Conservation (phyloP, 2,888 invertebrate species). For the Pherbina coryleti region DNA sequence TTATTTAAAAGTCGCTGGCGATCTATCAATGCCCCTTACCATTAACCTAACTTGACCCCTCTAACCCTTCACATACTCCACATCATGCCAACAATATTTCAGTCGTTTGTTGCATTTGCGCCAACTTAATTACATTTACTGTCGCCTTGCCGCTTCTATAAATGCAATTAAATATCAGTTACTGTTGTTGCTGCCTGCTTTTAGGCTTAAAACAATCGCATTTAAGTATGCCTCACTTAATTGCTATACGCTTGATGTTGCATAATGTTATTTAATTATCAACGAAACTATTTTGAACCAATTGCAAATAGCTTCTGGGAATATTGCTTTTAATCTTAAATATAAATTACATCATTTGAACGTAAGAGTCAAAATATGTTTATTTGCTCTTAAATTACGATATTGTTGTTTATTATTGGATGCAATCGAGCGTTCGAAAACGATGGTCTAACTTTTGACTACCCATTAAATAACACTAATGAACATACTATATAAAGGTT, state of each 20-base stretch:
- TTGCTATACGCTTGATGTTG: not conserved
- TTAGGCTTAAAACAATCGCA: not conserved
- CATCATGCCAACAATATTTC: not conserved
- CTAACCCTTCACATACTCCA: not conserved
- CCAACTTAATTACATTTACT: constrained; percentile 17
- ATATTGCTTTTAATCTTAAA: not conserved
- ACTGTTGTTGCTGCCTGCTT: not conserved
- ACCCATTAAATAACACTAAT: no score
- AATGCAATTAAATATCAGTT: constrained; percentile 21
- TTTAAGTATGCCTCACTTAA: not conserved
- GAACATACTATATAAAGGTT: no score
- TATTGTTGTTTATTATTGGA: no score
- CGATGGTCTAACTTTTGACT: no score
- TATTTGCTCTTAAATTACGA: no score
- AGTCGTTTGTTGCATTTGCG: not conserved
- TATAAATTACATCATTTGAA: not conserved
- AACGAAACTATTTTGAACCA: not conserved
- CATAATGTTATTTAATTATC: constrained; percentile 13
- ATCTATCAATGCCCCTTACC: not conserved
- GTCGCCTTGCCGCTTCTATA: not conserved
- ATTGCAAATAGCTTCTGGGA: not conserved
- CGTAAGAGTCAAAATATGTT: no score
- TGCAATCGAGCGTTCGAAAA: no score
- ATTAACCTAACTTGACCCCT: not conserved
- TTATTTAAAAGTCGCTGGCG: constrained; percentile 16